Base-by-base conservation (phyloP, 2,888 invertebrate species). In the Listrodromus nycthemerus region DNA sequence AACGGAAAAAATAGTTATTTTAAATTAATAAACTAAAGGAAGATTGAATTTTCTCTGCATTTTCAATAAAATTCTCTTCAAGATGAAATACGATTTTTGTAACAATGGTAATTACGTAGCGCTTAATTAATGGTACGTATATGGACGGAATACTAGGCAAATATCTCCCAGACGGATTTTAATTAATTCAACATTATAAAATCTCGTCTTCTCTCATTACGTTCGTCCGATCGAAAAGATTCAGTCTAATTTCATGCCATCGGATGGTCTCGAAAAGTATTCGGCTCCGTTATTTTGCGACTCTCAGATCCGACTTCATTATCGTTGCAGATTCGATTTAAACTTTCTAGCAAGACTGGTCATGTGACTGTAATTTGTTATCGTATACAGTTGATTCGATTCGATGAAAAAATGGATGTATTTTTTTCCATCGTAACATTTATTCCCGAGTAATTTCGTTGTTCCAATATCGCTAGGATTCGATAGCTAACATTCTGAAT, bases 351-450 rank as follows among this genome's bases (percentile, higher is more conserved):
- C 33, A 41, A 19, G 61, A 67, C 50, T 50, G 65, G 70, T 70
- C 65, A 55, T 74, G 45, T 19, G 21, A 55, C 74, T 21, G 30
- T 69, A 74, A 21, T 63, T 74, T 48, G 52, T 52, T 4, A 6
- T 55, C n/a, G 66, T 24, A 70, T 48, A 75, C 66, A 48, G 66
- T 33, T 61, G 19, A 45, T 37, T 37, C 2, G 8, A 37, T 10
- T 10, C 37, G 10, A 37, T 10, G 10, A 37, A 37, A 33, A 37
- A 37, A 37, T 37, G 10, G 8, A 2, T 8, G 10, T 37, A 7
- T 37, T 37, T 37, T 33, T 37, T 37, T 37, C 2, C 1, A 37
- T 2, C 2, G 10, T 45, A 16, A 4, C 4, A 45, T 4, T 16
- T 16, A 45, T 3, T 45, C 16, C 41, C 10, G 8, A 37, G 3